Evolutionary conservation across 2,797 vertebrate species (phyloP).

Genomic region (Microchirus variegatus): DNA sequence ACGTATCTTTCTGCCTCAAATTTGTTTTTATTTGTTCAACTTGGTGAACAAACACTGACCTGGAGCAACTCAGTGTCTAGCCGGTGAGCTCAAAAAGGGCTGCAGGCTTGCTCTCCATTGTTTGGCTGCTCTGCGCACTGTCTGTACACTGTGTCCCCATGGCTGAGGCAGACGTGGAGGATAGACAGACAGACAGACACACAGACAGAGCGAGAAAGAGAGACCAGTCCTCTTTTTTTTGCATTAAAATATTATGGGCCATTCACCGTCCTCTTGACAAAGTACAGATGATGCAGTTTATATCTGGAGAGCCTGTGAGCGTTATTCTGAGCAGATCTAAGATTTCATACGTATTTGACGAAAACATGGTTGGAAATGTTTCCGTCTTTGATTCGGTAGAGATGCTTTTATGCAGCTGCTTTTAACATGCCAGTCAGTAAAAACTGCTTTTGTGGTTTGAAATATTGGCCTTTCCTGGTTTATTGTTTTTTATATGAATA

Average conservation of each 20-base stretch:
- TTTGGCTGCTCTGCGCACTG: constrained; percentile 53
- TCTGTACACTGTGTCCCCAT: constrained; percentile 69
- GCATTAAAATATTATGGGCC: neutral
- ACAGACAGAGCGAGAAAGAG: constrained; percentile 30
- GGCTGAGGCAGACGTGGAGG: constrained; percentile 51
- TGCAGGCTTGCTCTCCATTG: constrained; percentile 60
- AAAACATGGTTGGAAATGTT: neutral
- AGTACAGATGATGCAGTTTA: constrained; percentile 7
- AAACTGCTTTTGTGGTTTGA: constrained; percentile 8
- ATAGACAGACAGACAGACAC: constrained; percentile 17
- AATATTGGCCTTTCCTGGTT: neutral
- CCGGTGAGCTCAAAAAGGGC: constrained; percentile 33
- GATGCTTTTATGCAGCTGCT: constrained; percentile 3
- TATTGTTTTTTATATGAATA: neutral
- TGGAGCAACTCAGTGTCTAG: constrained; percentile 42
- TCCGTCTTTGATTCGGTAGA: neutral
- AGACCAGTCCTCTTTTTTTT: neutral
- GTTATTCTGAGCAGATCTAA: constrained; percentile 2
- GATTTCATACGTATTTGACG: constrained; percentile 6
- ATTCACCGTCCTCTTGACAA: neutral
- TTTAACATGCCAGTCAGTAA: constrained; percentile 1
- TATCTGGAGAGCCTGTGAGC: constrained; percentile 1
- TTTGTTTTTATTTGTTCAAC: constrained; percentile 38
- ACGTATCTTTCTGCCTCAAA: constrained; percentile 13
- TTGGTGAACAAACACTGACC: constrained; percentile 45